Conservation (phyloP, 2,113 vertebrate species). For the Rhea americana region DNA sequence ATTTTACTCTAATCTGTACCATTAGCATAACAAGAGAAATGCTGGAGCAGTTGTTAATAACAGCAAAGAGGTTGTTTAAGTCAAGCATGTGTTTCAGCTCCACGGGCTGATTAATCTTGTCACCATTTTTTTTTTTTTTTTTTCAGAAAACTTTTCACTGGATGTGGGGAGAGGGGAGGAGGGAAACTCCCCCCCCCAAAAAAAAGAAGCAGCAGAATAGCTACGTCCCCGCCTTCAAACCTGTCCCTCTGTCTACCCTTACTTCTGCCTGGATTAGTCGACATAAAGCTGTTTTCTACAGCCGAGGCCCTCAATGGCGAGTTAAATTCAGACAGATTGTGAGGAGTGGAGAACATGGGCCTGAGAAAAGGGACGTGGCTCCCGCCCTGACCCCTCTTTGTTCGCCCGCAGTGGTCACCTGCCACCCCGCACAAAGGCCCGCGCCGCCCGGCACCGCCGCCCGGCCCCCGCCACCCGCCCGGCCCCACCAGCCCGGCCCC, state of each 20-base stretch:
- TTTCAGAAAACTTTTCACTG: slow-evolving; percentile 61
- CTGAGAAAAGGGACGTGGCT: slow-evolving; percentile 81
- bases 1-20: slow-evolving; percentile 78
- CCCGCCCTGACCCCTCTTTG: slow-evolving; percentile 82
- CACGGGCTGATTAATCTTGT: slow-evolving; percentile 79
- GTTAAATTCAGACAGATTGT: slow-evolving; percentile 84
- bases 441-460: slow-evolving; percentile 11
- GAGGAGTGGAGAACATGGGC: slow-evolving; percentile 81
- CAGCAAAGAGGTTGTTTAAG: slow-evolving; percentile 81
- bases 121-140: slow-evolving; percentile 54
- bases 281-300: slow-evolving; percentile 83
- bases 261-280: slow-evolving; percentile 82
- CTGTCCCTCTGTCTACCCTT: slow-evolving; percentile 73
- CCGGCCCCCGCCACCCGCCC: neutral
- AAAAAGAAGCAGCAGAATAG: slow-evolving; percentile 51
- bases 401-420: slow-evolving; percentile 84
- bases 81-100: slow-evolving; percentile 78
- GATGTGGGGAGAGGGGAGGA: neutral
- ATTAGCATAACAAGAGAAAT: slow-evolving; percentile 84
- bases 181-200: neutral
- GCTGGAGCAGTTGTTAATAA: slow-evolving; percentile 78
- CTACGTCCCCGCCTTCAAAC: slow-evolving; percentile 67
- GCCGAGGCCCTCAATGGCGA: slow-evolving; percentile 75
- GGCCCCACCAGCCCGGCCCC: neutral
- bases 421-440: slow-evolving; percentile 76